Conservation (phyloP, 2,797 vertebrate genomes). For the Lepilemur ruficaudatus region DNA sequence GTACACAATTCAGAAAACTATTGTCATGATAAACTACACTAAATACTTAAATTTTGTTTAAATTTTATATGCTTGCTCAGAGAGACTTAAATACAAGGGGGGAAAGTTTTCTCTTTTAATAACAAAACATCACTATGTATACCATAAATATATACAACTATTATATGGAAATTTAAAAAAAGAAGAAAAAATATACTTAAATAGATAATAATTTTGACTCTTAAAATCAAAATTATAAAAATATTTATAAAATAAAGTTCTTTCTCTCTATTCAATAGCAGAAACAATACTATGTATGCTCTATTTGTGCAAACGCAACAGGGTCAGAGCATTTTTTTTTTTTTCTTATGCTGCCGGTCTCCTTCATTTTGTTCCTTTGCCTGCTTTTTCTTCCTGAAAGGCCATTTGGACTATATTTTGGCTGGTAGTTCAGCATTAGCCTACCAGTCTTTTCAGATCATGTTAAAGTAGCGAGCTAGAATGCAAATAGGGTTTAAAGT, state of each 20-base stretch:
- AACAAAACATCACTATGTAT: not conserved
- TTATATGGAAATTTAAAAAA: not conserved
- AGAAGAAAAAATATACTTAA: not conserved
- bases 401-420: not conserved
- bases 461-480: not conserved
- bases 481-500: not conserved
- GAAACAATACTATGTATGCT: not conserved
- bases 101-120: not conserved
- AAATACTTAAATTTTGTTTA: constrained; percentile 5
- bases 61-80: not conserved
- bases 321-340: not conserved
- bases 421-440: not conserved
- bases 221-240: not conserved
- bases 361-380: not conserved
- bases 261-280: not conserved
- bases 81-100: not conserved
- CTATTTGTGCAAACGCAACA: not conserved
- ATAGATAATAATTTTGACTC: not conserved
- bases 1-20: not conserved
- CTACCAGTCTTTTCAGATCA: not conserved
- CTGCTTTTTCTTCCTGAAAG: not conserved
- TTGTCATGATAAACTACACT: not conserved
- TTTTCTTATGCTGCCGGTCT: not conserved
- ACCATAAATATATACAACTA: not conserved
- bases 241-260: not conserved